Percentiles rank a stretch among this genome's conserved stretches.
Evolutionary conservation across 2,888 invertebrate genomes (phyloP).

Genomic region (Zele albiditarsus): DNA sequence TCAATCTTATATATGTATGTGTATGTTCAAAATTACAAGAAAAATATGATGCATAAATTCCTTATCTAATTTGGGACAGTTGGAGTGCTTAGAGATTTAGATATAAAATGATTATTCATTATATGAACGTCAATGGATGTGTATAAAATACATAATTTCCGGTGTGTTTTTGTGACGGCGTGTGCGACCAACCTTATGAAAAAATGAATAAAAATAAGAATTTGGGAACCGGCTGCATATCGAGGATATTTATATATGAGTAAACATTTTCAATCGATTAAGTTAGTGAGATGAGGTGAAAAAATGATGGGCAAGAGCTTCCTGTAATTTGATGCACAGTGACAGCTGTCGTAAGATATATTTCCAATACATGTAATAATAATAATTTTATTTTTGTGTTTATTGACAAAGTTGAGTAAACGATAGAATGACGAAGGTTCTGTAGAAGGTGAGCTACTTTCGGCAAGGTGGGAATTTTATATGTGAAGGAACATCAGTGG

Average conservation of each 20-base stretch:
- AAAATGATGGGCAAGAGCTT: conserved; percentile 4
- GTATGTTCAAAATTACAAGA: no score
- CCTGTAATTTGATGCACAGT: conserved; percentile 36
- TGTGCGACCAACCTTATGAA: background rate
- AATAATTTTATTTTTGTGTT: background rate
- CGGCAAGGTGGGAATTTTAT: no score
- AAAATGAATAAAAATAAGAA: conserved; percentile 18
- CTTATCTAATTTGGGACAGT: no score
- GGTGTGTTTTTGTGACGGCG: background rate
- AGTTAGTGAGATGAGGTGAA: conserved; percentile 13
- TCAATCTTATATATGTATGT: background rate
- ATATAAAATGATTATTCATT: background rate
- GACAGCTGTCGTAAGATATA: conserved; percentile 35
- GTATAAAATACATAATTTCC: conserved; percentile 1
- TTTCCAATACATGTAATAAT: background rate
- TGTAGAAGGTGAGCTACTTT: no score
- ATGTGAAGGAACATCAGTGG: conserved; percentile 8
- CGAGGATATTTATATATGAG: conserved; percentile 5
- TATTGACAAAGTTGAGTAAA: background rate
- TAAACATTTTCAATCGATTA: conserved; percentile 12
- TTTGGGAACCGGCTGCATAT: conserved; percentile 33
- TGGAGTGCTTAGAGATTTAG: no score
- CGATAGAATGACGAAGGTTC: no score
- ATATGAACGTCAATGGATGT: background rate
- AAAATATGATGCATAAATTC: no score